Evolutionary conservation across 1,140 invertebrate species (phyloP).

Genomic region (Augochlora pura): DNA sequence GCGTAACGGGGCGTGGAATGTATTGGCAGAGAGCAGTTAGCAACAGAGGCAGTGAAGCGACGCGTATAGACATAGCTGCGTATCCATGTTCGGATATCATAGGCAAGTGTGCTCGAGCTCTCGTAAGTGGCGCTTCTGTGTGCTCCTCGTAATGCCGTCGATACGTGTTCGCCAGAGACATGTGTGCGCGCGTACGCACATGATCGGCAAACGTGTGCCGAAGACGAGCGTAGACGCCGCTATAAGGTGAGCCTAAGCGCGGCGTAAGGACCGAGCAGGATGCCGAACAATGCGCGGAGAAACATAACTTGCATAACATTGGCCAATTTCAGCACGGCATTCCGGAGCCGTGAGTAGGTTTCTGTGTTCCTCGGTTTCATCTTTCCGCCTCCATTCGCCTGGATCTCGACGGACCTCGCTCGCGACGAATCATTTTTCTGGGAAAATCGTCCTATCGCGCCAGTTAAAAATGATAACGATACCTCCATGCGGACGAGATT

Average conservation of each 20-base stretch:
- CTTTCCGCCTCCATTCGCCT: neutral
- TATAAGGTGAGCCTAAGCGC: constrained; percentile 8
- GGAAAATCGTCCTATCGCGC: too few species aligned
- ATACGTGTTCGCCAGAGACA: too few species aligned
- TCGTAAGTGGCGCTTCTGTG: neutral
- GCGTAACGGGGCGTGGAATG: neutral
- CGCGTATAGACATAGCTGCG: neutral
- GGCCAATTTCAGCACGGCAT: constrained; percentile 49
- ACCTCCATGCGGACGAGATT: too few species aligned
- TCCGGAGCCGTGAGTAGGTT: constrained; percentile 14
- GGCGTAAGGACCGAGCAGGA: neutral
- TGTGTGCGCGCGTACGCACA: neutral
- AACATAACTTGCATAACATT: constrained; percentile 65
- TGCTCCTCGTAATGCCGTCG: neutral
- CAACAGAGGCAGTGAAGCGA: neutral
- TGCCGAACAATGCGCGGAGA: constrained; percentile 43
- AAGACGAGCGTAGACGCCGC: neutral
- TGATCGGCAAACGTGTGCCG: neutral
- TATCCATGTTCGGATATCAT: neutral
- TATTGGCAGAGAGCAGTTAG: neutral
- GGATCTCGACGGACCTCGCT: neutral
- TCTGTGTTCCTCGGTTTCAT: constrained; percentile 25
- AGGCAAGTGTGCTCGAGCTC: neutral
- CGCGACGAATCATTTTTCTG: neutral
- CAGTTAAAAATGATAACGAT: too few species aligned